Percentiles rank a stretch among this genome's conserved stretches.
These are phyloP conservation scores for Xestobium rufovillosum DNA, from an alignment of 2,888 invertebrate genomes.

Conservation along the genomic window DNA sequence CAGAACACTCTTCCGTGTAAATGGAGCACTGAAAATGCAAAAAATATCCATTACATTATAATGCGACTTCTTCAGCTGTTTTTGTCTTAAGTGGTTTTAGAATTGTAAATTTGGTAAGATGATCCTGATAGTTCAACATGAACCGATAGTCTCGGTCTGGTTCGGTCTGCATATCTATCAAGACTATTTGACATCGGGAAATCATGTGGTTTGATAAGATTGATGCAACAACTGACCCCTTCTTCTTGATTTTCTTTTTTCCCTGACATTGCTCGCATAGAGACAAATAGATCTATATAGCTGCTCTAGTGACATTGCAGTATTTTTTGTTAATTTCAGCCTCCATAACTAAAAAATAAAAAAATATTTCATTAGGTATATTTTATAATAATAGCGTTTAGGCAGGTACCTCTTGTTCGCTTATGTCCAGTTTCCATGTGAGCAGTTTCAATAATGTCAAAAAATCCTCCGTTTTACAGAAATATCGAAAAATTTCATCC, in stretches of 20 bases:
- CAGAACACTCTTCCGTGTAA: neutral
- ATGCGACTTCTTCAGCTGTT: slow-evolving; percentile 2
- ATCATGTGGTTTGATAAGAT: slow-evolving; percentile 1
- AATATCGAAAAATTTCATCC: no score
- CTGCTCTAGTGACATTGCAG: slow-evolving; percentile 9
- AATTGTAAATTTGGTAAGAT: neutral
- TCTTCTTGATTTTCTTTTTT: slow-evolving; percentile 14
- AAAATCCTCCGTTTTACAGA: neutral
- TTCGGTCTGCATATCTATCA: slow-evolving; percentile 2
- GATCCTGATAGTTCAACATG: slow-evolving; percentile 2
- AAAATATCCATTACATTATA: slow-evolving; percentile 2
- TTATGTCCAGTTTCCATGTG: neutral
- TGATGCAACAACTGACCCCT: slow-evolving; percentile 2
- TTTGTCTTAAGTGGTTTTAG: slow-evolving; percentile 1
- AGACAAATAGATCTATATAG: slow-evolving; percentile 14
- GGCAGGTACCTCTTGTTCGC: neutral
- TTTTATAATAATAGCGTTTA: slow-evolving; percentile 2
- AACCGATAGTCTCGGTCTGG: slow-evolving; percentile 1
- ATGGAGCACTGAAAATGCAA: slow-evolving; percentile 1
- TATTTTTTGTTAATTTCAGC: slow-evolving; percentile 1
- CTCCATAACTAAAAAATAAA: slow-evolving; percentile 1
- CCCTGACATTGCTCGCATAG: slow-evolving; percentile 11
- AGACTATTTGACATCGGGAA: slow-evolving; percentile 1
- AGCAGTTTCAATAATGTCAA: slow-evolving; percentile 1
- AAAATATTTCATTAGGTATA: neutral